Evolutionary conservation across 1,140 invertebrate species (phyloP).

Genomic region (Druon quercuslanigerum): DNA sequence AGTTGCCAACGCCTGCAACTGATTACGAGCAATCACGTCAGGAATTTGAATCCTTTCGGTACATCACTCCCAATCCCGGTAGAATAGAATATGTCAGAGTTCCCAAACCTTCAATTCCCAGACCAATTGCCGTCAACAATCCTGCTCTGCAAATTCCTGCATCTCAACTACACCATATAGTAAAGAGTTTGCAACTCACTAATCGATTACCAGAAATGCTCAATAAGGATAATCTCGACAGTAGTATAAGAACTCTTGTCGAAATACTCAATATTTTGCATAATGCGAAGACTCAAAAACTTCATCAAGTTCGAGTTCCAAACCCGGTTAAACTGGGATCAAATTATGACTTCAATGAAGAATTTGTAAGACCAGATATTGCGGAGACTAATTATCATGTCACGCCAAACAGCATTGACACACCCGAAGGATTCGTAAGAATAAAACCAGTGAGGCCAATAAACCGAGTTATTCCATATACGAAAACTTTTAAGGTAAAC

Average conservation of each 20-base stretch:
- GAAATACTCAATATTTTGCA: constrained; percentile 83
- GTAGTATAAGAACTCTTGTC: constrained; percentile 84
- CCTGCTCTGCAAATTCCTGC: constrained; percentile 19
- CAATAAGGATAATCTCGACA: constrained; percentile 85
- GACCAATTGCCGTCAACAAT: constrained; percentile 29
- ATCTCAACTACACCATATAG: constrained; percentile 61
- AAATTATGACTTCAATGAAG: constrained; percentile 50
- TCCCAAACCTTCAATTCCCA: constrained; percentile 35
- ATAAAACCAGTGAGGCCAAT: constrained; percentile 14
- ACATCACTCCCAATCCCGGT: constrained; percentile 43
- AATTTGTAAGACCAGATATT: constrained; percentile 60
- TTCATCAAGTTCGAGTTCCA: neutral
- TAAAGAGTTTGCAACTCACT: constrained; percentile 80
- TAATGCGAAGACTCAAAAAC: constrained; percentile 52
- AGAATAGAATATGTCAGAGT: constrained; percentile 36
- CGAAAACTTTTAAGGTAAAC: constrained; percentile 46
- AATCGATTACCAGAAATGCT: constrained; percentile 85
- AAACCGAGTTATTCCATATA: neutral
- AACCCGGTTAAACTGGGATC: neutral
- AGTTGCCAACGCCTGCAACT: constrained; percentile 35
- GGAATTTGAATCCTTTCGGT: constrained; percentile 61
- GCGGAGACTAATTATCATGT: constrained; percentile 66
- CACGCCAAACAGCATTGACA: constrained; percentile 56
- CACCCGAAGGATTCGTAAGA: constrained; percentile 29
- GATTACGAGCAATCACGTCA: constrained; percentile 53